Evolutionary conservation across 2,113 vertebrate genomes (phyloP).

Genomic region (Clupea harengus): DNA sequence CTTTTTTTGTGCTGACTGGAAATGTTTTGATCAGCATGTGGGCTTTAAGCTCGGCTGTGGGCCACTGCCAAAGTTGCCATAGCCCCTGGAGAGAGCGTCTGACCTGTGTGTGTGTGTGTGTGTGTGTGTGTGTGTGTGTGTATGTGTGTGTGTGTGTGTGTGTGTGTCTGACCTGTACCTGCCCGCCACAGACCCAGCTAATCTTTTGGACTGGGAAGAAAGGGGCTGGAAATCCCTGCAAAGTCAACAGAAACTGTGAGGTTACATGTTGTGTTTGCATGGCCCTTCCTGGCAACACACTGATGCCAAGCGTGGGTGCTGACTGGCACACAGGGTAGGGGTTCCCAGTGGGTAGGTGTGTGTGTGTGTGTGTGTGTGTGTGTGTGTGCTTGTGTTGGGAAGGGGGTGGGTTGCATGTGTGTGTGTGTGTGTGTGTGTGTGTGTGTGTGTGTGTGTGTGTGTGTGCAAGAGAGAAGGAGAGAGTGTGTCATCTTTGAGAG

Average conservation of each 20-base stretch:
- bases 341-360: conserved; percentile 37
- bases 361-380: not conserved
- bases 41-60: not conserved
- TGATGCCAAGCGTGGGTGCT: conserved; percentile 38
- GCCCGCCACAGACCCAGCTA: conserved; percentile 56
- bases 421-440: too few relatives aligned
- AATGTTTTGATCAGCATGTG: conserved; percentile 2
- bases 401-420: not conserved
- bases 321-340: conserved; percentile 45
- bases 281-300: conserved; percentile 49
- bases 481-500: not conserved
- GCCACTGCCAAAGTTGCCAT: not conserved
- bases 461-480: not conserved
- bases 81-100: conserved; percentile 44
- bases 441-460: not conserved
- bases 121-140: too few relatives aligned
- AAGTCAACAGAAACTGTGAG: conserved; percentile 65
- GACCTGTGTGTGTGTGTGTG: too few relatives aligned
- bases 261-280: conserved; percentile 57
- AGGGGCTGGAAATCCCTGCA: conserved; percentile 51
- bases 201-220: conserved; percentile 54
- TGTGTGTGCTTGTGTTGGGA: too few relatives aligned
- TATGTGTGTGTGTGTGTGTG: too few relatives aligned
- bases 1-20: not conserved
- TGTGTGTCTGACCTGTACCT: too few relatives aligned